These are phyloP conservation scores for Cephus runcator DNA, from an alignment of 2,888 invertebrate genomes.

Conservation along the genomic window DNA sequence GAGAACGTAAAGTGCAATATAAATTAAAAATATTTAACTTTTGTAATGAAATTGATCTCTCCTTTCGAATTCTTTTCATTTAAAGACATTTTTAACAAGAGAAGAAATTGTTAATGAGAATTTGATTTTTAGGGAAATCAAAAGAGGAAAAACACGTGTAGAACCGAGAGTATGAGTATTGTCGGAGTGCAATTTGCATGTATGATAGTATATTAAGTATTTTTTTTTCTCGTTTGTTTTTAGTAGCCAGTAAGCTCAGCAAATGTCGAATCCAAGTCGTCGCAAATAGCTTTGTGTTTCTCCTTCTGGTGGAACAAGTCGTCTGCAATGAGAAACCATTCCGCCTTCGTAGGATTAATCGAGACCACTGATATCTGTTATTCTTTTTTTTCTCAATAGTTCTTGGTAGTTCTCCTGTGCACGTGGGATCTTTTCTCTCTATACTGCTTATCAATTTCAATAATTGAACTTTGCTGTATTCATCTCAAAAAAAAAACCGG, in stretches of 20 bases:
- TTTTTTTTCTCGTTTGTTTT: conserved; percentile 53
- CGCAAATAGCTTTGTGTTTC: conserved; percentile 97
- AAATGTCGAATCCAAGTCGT: conserved; percentile 97
- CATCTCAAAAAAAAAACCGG: no score
- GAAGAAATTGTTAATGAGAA: neutral
- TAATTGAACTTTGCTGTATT: no score
- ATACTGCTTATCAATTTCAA: no score
- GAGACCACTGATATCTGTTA: no score
- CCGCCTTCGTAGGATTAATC: conserved; percentile 12
- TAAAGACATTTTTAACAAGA: neutral
- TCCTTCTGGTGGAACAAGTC: conserved; percentile 79
- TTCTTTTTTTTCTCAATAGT: no score
- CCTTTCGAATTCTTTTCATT: neutral
- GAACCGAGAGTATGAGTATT: conserved; percentile 10
- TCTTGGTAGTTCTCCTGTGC: neutral
- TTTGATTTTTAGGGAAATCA: neutral
- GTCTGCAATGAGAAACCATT: conserved; percentile 65
- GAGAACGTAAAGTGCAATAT: no score
- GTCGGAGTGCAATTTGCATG: conserved; percentile 8
- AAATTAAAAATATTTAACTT: no score
- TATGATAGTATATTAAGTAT: conserved; percentile 9
- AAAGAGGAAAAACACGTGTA: neutral
- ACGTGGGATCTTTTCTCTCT: neutral
- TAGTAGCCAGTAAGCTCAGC: conserved; percentile 97
- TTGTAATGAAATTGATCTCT: neutral